A percentile compares a stretch with the other conserved stretches of the same genome.
Conservation (phyloP, 2,113 vertebrate species). For the Gambusia holbrooki region DNA sequence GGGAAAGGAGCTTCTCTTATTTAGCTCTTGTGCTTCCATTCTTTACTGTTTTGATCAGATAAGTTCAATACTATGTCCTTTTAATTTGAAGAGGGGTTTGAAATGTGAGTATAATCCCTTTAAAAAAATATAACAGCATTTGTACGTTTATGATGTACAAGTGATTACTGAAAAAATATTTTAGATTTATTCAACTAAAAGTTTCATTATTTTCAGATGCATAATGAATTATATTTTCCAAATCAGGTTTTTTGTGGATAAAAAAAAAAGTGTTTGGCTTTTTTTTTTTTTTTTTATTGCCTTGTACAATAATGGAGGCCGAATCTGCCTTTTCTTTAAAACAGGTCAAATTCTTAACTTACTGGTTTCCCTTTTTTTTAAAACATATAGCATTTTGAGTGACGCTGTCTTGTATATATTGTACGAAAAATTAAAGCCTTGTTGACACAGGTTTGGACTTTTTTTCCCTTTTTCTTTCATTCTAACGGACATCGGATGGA, state of each 20-base stretch:
- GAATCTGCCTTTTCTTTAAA: slow-evolving; percentile 30
- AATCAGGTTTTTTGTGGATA: background rate
- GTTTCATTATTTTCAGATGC: background rate
- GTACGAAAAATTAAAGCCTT: slow-evolving; percentile 65
- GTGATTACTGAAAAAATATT: background rate
- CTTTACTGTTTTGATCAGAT: background rate
- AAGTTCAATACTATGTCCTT: background rate
- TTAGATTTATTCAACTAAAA: slow-evolving; percentile 4
- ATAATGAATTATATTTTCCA: background rate
- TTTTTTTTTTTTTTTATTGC: background rate
- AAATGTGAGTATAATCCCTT: background rate
- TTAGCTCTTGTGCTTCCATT: slow-evolving; percentile 51
- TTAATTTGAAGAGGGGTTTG: background rate
- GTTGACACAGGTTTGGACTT: background rate
- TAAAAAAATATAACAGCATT: background rate
- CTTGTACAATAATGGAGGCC: slow-evolving; percentile 9
- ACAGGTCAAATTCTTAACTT: slow-evolving; percentile 33
- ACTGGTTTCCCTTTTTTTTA: slow-evolving; percentile 28
- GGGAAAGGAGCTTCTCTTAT: slow-evolving; percentile 17
- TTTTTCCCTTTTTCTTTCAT: too few relatives aligned
- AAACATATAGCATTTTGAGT: slow-evolving; percentile 31
- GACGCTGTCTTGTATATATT: slow-evolving; percentile 48
- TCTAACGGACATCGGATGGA: too few relatives aligned
- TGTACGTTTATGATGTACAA: background rate
- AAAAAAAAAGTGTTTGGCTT: background rate